Evolutionary conservation across 2,888 invertebrate genomes (phyloP), one percentile per base, ranked within the genome.

Genomic region (Heliothis peltigera): DNA sequence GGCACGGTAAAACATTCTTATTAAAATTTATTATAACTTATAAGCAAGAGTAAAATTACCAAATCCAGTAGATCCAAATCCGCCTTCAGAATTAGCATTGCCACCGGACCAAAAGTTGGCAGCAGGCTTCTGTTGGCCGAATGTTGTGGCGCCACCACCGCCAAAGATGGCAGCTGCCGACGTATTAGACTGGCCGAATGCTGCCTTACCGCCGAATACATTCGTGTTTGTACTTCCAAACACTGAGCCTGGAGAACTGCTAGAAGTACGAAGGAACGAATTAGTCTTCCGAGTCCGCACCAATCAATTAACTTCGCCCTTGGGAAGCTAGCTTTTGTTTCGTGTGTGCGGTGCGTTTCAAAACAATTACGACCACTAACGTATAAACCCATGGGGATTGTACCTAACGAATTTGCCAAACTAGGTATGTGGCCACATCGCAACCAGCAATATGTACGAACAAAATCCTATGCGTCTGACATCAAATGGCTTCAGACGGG

Each of bases 21-120:
- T 6, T 6, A 25, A 25, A 25, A 7, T 8, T 6, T 7, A 25
- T 25, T 25, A 43, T 10, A 43, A 12, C 1, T 7, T 7, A 22
- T n/a, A 47, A 17, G 12, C 10, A 39, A 47, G 15, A 4, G 4
- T 54, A 17, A 61, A 57, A 7, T 53, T 82, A 93, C 94, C 93
- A 82, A 94, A 94, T 32, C 85, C 90, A 63, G 80, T 60, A 0
- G 89, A 87, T 18, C 94, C 92, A 68, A 94, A 93, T n/a, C 88
- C 90, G 1, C 81, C 79, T 2, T 84, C 85, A 10, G 81, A 75
- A 51, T 84, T 81, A 28, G 81, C 80, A 57, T 71, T 87, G 4
- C 89, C 89, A 1, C 89, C 89, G 3, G 89, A 82, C 92, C 89
- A 95, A 81, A 92, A 90, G 80, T 77, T 90, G 7, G 79, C 79